Base-by-base conservation (phyloP, 2,113 vertebrate genomes). In the Seriola quinqueradiata region DNA sequence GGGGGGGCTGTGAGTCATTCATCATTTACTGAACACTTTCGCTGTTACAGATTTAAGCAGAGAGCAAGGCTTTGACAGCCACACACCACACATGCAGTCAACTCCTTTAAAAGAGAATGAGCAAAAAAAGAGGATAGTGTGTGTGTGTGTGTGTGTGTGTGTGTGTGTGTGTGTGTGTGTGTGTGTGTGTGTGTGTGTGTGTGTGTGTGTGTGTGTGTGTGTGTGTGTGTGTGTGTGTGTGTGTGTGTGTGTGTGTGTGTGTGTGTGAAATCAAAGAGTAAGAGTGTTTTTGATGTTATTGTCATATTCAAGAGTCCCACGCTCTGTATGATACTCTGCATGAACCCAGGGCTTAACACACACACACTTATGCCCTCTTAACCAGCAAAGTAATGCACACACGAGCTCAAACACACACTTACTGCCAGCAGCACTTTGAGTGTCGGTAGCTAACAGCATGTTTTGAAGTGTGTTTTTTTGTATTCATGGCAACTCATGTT, bases 281-380 rank as follows among this genome's bases (percentile, higher is more conserved):
- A 75, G 74, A 36, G 50, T 77, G 79, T 32, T 84, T 89, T 88
- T 89, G 85, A 89, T 85, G 72, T 85, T 75, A 79, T 90, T 90
- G 87, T 92, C 75, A 82, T 81, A 83, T 50, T 23, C 68, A 78
- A 28, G 65, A 87, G 75, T 92, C 92, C 88, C 91, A 93, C 87
- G 88, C 87, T 89, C 89, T 83, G 68, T 52, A 60, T 79, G 79
- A 83, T 75, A 91, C 80, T 85, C 81, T 77, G 69, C 57, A 57
- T 86, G 81, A 88, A 89, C 88, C 67, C 74, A 23, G 79, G 69
- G 68, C 21, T 81, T 52, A 58, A 34, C 34, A 61, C 58, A 75
- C 80, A 74, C 59, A 75, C 67, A 67, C 23, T 3, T 50, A 50
- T 10, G 36, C 21, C 7, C 64, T 59, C 55, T 74, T 57, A 69